phyloP scores from a whole-genome alignment of 2,113 vertebrate genomes.

The Tringa solitaria region DNA sequence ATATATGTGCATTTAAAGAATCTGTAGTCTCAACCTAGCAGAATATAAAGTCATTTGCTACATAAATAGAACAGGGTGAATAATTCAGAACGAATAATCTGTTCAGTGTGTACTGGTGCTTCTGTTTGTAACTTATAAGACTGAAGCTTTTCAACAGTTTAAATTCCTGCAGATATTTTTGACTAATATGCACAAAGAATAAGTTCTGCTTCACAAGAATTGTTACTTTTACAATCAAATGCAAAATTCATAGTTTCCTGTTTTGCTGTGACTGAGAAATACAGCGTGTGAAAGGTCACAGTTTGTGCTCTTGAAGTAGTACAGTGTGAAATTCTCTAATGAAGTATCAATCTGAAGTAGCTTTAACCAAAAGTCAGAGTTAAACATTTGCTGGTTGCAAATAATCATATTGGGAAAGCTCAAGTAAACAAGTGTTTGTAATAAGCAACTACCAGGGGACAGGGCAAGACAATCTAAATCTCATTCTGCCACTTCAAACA shows the following conservation, averaged over 20 bases:
- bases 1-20: neutral
- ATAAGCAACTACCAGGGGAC: neutral
- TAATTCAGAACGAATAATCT: neutral
- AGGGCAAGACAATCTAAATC: neutral
- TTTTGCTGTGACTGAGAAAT: neutral
- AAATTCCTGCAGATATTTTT: neutral
- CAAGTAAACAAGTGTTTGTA: neutral
- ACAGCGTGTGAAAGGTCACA: neutral
- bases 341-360: neutral
- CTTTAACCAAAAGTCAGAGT: neutral
- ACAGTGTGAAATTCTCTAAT: neutral
- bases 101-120: neutral
- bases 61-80: neutral
- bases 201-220: neutral
- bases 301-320: neutral
- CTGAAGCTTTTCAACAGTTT: neutral
- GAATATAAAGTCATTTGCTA: neutral
- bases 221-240: neutral
- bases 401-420: neutral
- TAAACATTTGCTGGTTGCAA: neutral
- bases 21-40: neutral
- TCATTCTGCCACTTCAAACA: neutral
- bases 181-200: too few relatives aligned
- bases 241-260: neutral
- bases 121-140: neutral